Conservation (phyloP, 2,888 invertebrate species). For the Drosophila paramelanica region DNA sequence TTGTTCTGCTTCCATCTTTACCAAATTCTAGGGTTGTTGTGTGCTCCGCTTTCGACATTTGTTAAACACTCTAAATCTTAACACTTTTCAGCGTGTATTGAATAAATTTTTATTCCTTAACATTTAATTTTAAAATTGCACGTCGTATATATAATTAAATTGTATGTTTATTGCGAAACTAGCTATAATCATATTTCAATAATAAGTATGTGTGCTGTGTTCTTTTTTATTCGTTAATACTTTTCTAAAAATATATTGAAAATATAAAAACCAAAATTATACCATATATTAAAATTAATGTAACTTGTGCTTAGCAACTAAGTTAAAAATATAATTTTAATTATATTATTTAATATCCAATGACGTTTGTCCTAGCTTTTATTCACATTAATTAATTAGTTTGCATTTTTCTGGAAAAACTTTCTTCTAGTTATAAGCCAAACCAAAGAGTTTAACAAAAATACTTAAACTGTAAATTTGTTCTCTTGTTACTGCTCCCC, state of each 20-base stretch:
- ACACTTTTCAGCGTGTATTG: slow-evolving; percentile 21
- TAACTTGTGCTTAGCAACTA: slow-evolving; percentile 37
- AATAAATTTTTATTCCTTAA: slow-evolving; percentile 41
- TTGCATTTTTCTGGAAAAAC: slow-evolving; percentile 52
- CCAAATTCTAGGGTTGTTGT: slow-evolving; percentile 4
- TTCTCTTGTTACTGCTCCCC: slow-evolving; percentile 68
- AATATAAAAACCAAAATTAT: slow-evolving; percentile 13
- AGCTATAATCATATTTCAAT: slow-evolving; percentile 19
- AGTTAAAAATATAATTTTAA: slow-evolving; percentile 29
- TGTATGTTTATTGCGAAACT: slow-evolving; percentile 13
- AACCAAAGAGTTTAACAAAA: slow-evolving; percentile 40
- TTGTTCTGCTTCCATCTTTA: not conserved
- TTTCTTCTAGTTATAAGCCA: slow-evolving; percentile 47
- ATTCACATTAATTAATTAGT: slow-evolving; percentile 37
- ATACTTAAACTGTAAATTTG: slow-evolving; percentile 72
- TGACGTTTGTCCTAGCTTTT: slow-evolving; percentile 34
- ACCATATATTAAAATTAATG: slow-evolving; percentile 22
- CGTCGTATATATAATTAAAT: slow-evolving; percentile 25
- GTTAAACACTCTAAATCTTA: not conserved
- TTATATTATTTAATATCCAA: slow-evolving; percentile 31
- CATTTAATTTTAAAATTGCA: slow-evolving; percentile 36
- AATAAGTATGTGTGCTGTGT: slow-evolving; percentile 31
- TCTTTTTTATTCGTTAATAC: slow-evolving; percentile 57
- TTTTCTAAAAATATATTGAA: slow-evolving; percentile 38
- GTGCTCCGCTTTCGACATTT: slow-evolving; percentile 26